These are phyloP conservation scores for Anarrhichthys ocellatus DNA, from an alignment of 2,113 vertebrate species.

Conservation along the genomic window DNA sequence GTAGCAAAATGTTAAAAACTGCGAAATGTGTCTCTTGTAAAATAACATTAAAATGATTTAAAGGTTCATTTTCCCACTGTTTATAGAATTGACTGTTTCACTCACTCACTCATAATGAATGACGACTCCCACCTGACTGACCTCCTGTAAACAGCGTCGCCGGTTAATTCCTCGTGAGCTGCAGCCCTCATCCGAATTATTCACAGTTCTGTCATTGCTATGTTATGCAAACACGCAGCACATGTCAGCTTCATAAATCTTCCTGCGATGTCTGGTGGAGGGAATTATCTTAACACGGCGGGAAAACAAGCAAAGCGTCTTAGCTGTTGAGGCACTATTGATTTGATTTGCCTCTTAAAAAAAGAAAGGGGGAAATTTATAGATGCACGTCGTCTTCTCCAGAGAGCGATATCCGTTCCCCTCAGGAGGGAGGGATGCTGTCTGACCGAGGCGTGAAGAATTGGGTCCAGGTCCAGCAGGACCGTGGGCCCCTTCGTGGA, in stretches of 20 bases:
- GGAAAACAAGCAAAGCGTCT: conserved; percentile 74
- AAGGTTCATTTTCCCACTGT: conserved; percentile 46
- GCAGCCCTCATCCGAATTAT: conserved; percentile 62
- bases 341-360: conserved; percentile 77
- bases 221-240: conserved; percentile 70
- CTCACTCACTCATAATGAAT: conserved; percentile 19
- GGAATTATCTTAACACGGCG: conserved; percentile 65
- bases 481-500: conserved; percentile 48
- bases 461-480: conserved; percentile 63
- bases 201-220: conserved; percentile 55
- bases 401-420: conserved; percentile 69
- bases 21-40: background rate
- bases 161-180: conserved; percentile 45
- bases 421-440: conserved; percentile 60
- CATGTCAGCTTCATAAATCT: conserved; percentile 74
- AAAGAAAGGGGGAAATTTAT: conserved; percentile 66
- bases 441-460: conserved; percentile 72
- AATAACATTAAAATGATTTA: conserved; percentile 38
- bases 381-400: conserved; percentile 57
- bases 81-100: conserved; percentile 28
- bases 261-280: conserved; percentile 42
- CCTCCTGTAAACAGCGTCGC: conserved; percentile 46
- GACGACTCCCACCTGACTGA: conserved; percentile 28
- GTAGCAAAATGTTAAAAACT: background rate
- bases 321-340: conserved; percentile 63